A percentile compares a stretch with the other conserved stretches of the same genome.
Conservation (phyloP, 2,113 vertebrate genomes). For the Phrynosoma platyrhinos region DNA sequence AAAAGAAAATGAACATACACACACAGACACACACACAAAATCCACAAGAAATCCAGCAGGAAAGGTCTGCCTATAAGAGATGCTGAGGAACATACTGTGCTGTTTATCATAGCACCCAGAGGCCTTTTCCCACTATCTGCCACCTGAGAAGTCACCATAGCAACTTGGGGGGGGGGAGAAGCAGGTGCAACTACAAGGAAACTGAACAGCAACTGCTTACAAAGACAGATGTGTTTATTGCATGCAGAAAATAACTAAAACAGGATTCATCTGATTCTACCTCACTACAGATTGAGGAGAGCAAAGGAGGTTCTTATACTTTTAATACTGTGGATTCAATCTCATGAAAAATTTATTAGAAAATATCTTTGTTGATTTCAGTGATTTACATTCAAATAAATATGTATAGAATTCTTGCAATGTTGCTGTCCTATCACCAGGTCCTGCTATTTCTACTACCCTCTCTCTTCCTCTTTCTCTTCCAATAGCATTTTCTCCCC, state of each 20-base stretch:
- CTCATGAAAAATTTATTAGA: neutral
- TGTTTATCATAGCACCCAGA: conserved; percentile 70
- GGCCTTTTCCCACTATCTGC: conserved; percentile 67
- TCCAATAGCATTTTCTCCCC: no score
- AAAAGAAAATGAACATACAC: conserved; percentile 4
- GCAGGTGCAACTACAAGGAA: conserved; percentile 62
- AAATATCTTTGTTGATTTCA: no score
- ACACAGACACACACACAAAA: neutral
- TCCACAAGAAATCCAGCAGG: neutral
- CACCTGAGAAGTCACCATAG: conserved; percentile 80
- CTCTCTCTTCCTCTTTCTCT: no score
- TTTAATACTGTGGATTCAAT: neutral
- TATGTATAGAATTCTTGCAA: neutral
- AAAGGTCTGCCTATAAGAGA: conserved; percentile 22
- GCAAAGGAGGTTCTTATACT: neutral
- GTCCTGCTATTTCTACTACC: no score
- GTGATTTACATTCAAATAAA: neutral
- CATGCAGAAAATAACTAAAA: neutral
- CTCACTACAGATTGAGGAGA: neutral
- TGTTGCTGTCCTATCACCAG: neutral
- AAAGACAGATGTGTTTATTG: neutral
- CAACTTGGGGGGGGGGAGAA: conserved; percentile 67
- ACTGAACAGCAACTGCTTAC: neutral
- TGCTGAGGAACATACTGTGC: conserved; percentile 58
- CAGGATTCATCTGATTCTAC: neutral